phyloP scores from a whole-genome alignment of 30 jellyfish, hydroid and myxozoan species.

The Aurelia aurita complex sp. Pacific region DNA sequence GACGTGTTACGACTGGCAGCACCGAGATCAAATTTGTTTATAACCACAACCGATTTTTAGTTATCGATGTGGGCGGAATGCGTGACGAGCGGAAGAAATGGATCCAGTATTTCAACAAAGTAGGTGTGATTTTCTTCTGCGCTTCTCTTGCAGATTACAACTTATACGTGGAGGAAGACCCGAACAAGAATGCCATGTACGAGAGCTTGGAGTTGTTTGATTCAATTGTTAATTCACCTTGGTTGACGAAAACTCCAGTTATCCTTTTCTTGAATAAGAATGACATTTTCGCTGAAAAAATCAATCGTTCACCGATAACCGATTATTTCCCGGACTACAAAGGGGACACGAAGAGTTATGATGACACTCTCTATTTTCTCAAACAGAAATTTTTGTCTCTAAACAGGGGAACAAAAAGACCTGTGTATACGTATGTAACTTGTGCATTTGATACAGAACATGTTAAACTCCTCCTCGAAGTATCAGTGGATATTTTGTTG shows the following conservation, averaged over 20 bases:
- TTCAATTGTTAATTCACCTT: constrained; percentile 51
- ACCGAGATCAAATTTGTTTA: constrained; percentile 59
- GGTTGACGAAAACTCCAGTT: constrained; percentile 62
- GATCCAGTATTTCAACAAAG: constrained; percentile 66
- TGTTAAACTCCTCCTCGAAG: constrained; percentile 58
- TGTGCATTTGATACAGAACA: constrained; percentile 65
- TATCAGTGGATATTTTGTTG: constrained; percentile 55
- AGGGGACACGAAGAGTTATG: constrained; percentile 63
- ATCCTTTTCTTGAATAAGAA: constrained; percentile 63
- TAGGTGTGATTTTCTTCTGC: constrained; percentile 58
- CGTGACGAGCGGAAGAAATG: constrained; percentile 69
- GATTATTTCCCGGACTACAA: constrained; percentile 64
- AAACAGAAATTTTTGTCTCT: constrained; percentile 55
- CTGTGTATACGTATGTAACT: constrained; percentile 56
- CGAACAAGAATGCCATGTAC: constrained; percentile 61
- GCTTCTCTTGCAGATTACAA: constrained; percentile 66
- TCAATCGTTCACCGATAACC: constrained; percentile 62
- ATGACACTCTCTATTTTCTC: constrained; percentile 50
- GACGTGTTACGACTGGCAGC: constrained; percentile 69
- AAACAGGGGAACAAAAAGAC: constrained; percentile 54
- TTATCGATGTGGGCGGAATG: constrained; percentile 69
- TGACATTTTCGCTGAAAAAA: constrained; percentile 62
- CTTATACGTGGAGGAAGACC: constrained; percentile 66
- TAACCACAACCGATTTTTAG: constrained; percentile 50
- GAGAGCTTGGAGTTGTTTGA: constrained; percentile 66